These are phyloP conservation scores for Verasper variegatus DNA, from an alignment of 2,113 vertebrate genomes.

Conservation along the genomic window DNA sequence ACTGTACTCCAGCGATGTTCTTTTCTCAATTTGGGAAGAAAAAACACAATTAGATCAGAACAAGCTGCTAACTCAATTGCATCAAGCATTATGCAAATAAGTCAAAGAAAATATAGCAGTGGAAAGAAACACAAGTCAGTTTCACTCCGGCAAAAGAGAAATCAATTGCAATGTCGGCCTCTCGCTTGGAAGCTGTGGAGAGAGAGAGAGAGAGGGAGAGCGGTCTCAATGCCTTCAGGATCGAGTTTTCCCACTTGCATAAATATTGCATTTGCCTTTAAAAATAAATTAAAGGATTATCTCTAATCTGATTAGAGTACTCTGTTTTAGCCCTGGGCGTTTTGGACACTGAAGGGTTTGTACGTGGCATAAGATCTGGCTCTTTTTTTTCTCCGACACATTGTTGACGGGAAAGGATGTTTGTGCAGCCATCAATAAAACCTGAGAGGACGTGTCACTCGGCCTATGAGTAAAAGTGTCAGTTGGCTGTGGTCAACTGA, in stretches of 20 bases:
- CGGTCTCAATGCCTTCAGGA: slow-evolving; percentile 51
- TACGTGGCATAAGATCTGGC: slow-evolving; percentile 9
- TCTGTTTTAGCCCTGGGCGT: slow-evolving; percentile 39
- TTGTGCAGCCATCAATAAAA: slow-evolving; percentile 10
- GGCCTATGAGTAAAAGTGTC: neutral
- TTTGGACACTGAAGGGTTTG: slow-evolving; percentile 30
- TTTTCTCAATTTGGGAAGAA: slow-evolving; percentile 13
- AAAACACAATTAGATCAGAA: slow-evolving; percentile 28
- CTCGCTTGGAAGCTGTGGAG: slow-evolving; percentile 33
- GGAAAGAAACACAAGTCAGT: slow-evolving; percentile 32
- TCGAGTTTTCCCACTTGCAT: slow-evolving; percentile 62
- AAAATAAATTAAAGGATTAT: slow-evolving; percentile 70
- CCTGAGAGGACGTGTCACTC: neutral
- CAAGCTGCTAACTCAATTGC: slow-evolving; percentile 30
- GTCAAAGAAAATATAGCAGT: slow-evolving; percentile 15
- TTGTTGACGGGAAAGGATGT: slow-evolving; percentile 17
- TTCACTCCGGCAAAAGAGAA: slow-evolving; percentile 42
- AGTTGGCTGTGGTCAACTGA: neutral
- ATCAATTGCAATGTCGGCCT: slow-evolving; percentile 63
- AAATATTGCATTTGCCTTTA: slow-evolving; percentile 64
- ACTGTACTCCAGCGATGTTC: neutral
- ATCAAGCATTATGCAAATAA: slow-evolving; percentile 49
- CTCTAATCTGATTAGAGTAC: slow-evolving; percentile 65
- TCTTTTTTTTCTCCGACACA: slow-evolving; percentile 8
- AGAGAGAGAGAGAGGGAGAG: slow-evolving; percentile 46